These are phyloP conservation scores for Adoxophyes honmai DNA, from an alignment of 1,140 invertebrate genomes.

Conservation along the genomic window DNA sequence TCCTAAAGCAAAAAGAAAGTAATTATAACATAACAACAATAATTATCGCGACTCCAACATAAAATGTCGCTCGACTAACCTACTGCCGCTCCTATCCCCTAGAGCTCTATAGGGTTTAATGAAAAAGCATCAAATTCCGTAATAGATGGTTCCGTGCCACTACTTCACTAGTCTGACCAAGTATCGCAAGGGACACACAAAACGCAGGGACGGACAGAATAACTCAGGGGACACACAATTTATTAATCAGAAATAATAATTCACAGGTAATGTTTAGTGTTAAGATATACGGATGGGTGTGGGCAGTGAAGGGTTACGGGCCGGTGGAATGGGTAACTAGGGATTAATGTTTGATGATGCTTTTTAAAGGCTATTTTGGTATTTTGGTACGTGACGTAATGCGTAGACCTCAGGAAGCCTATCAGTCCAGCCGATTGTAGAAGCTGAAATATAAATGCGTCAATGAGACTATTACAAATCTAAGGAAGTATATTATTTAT, in stretches of 20 bases:
- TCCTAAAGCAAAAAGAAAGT: too few species aligned
- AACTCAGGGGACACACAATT: slow-evolving; percentile 57
- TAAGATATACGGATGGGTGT: slow-evolving; percentile 5
- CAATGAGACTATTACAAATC: too few species aligned
- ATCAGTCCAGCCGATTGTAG: too few species aligned
- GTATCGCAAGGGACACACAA: too few species aligned
- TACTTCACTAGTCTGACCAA: slow-evolving; percentile 25
- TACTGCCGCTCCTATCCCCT: slow-evolving; percentile 45
- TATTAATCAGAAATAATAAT: slow-evolving; percentile 77
- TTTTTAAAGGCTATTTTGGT: neutral
- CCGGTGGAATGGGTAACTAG: slow-evolving; percentile 16
- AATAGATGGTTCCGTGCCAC: slow-evolving; percentile 58
- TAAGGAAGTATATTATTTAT: too few species aligned
- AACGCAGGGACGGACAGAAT: neutral
- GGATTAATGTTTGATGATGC: slow-evolving; percentile 17
- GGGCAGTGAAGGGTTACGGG: slow-evolving; percentile 50
- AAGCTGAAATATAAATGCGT: too few species aligned
- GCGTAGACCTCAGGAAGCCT: too few species aligned
- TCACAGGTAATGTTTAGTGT: slow-evolving; percentile 63
- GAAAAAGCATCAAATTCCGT: slow-evolving; percentile 73
- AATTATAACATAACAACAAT: neutral
- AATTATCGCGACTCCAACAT: neutral
- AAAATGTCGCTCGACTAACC: slow-evolving; percentile 45
- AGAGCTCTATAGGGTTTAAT: slow-evolving; percentile 60
- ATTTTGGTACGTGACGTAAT: too few species aligned